Conservation (phyloP, 2,797 vertebrate species). For the Eulemur coronatus region DNA sequence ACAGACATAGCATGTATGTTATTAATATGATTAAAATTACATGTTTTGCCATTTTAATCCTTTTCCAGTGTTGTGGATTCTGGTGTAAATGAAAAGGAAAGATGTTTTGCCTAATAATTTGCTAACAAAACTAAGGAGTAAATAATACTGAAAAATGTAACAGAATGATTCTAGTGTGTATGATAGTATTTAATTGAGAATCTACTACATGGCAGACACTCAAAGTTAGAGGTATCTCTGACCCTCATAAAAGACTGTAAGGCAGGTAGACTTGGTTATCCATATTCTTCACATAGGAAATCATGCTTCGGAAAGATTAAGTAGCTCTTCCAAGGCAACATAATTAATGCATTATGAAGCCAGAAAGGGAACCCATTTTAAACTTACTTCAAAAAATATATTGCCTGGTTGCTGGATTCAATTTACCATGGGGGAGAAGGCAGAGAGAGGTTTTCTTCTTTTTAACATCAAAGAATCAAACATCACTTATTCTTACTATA, state of each 20-base stretch:
- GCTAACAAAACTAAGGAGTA: background rate
- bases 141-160: background rate
- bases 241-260: background rate
- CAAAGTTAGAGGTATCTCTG: background rate
- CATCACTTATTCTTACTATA: conserved; percentile 18
- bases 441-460: background rate
- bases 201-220: background rate
- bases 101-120: background rate
- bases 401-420: conserved; percentile 42
- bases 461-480: conserved; percentile 47
- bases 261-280: background rate
- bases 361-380: conserved; percentile 23
- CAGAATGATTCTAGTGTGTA: background rate
- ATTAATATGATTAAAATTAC: conserved; percentile 27
- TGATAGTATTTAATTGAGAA: conserved; percentile 1
- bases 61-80: background rate
- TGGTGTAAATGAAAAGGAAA: conserved; percentile 30
- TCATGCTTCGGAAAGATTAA: background rate
- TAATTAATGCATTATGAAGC: background rate
- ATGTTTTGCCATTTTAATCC: background rate
- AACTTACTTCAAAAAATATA: conserved; percentile 16
- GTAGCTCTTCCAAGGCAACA: background rate
- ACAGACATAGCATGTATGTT: background rate
- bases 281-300: background rate
- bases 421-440: background rate